These are phyloP conservation scores for Platalea minor DNA, from an alignment of 2,797 vertebrate species.

Conservation along the genomic window DNA sequence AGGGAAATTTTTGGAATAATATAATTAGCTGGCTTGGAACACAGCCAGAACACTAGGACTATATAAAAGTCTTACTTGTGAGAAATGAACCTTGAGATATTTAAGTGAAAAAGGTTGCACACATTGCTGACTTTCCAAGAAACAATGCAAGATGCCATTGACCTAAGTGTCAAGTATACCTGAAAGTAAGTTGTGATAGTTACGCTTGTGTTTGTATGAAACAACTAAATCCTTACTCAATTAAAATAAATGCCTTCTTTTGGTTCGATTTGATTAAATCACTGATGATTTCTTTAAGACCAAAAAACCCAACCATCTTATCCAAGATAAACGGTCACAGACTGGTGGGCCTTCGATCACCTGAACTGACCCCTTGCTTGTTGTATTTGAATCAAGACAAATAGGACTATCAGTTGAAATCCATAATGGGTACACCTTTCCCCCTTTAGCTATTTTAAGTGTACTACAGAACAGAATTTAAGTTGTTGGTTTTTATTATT, in stretches of 20 bases:
- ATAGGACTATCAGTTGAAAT: neutral
- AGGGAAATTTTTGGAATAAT: neutral
- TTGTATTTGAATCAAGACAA: neutral
- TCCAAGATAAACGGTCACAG: neutral
- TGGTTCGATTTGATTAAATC: neutral
- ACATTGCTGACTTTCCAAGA: neutral
- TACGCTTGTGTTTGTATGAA: neutral
- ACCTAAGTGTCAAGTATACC: neutral
- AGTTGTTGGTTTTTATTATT: neutral
- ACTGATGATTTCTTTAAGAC: neutral
- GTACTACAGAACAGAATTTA: neutral
- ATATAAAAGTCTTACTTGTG: neutral
- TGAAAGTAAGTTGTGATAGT: neutral
- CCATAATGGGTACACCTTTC: neutral
- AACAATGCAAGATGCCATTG: neutral
- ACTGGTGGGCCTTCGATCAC: neutral
- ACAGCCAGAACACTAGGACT: neutral
- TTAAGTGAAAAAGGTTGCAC: neutral
- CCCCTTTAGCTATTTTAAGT: neutral
- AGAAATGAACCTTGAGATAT: neutral
- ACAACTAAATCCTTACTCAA: neutral
- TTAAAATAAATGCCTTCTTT: neutral
- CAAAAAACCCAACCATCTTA: neutral
- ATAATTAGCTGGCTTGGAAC: constrained; percentile 12
- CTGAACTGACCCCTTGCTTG: neutral